Evolutionary conservation across 1,140 invertebrate genomes (phyloP).

Genomic region (Sarcophaga peregrina): DNA sequence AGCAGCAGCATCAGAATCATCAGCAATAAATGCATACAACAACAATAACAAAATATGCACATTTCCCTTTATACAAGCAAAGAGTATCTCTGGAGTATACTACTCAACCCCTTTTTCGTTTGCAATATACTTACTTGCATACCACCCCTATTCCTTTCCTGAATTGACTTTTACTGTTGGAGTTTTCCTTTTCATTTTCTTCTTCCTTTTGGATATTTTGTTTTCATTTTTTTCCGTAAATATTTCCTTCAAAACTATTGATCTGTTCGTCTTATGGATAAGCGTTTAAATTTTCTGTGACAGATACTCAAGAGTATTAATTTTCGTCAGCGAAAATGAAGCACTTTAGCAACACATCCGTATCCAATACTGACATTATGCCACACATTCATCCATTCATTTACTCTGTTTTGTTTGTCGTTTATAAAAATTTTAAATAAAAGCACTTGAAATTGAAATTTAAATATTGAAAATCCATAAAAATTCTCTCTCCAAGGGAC

Average conservation of each 20-base stretch:
- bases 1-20: constrained; percentile 22
- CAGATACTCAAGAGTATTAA: constrained; percentile 23
- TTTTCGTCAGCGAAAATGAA: not conserved
- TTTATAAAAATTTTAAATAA: constrained; percentile 32
- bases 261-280: constrained; percentile 21
- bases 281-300: constrained; percentile 13
- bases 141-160: not conserved
- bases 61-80: not conserved
- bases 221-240: not conserved
- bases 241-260: constrained; percentile 8
- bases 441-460: constrained; percentile 30
- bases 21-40: not conserved
- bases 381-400: not conserved
- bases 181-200: not conserved
- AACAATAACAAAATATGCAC: not conserved
- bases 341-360: constrained; percentile 14
- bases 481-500: not conserved
- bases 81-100: not conserved
- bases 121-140: too few species aligned
- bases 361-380: not conserved
- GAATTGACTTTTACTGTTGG: constrained; percentile 20
- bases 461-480: not conserved
- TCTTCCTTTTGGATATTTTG: not conserved
- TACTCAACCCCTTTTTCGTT: not conserved
- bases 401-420: not conserved